A percentile compares a stretch with the other conserved stretches of the same genome.
phyloP scores from a whole-genome alignment of 2,888 invertebrate species.

The Zootermopsis nevadensis region DNA sequence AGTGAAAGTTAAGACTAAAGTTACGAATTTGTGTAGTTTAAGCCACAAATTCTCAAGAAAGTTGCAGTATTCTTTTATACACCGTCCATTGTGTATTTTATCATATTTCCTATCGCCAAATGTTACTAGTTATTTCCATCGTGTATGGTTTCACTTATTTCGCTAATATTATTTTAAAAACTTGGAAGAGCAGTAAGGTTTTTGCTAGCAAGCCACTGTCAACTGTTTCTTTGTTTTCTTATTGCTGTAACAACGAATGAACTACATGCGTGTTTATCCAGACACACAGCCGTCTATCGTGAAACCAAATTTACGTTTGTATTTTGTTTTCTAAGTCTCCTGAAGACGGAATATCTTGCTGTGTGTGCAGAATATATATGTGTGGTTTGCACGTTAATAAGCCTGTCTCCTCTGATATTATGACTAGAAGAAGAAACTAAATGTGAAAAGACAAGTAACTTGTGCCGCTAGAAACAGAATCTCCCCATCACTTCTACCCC shows the following conservation, averaged over 20 bases:
- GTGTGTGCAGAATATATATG: background rate
- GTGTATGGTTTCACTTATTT: too few species aligned
- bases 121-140: too few species aligned
- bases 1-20: too few species aligned
- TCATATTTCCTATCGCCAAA: too few species aligned
- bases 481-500: background rate
- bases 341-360: background rate
- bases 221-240: background rate
- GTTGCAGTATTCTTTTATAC: too few species aligned
- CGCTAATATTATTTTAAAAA: too few species aligned
- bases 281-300: background rate
- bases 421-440: background rate
- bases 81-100: too few species aligned
- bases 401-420: background rate
- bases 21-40: too few species aligned
- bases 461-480: background rate
- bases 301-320: background rate
- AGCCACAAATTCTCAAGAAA: too few species aligned
- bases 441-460: slow-evolving; percentile 1
- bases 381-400: background rate
- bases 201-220: too few species aligned
- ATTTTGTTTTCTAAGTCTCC: background rate
- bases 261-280: background rate
- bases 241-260: background rate
- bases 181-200: too few species aligned